phyloP scores from a whole-genome alignment of 1,140 invertebrate species.

The Cylas formicarius region DNA sequence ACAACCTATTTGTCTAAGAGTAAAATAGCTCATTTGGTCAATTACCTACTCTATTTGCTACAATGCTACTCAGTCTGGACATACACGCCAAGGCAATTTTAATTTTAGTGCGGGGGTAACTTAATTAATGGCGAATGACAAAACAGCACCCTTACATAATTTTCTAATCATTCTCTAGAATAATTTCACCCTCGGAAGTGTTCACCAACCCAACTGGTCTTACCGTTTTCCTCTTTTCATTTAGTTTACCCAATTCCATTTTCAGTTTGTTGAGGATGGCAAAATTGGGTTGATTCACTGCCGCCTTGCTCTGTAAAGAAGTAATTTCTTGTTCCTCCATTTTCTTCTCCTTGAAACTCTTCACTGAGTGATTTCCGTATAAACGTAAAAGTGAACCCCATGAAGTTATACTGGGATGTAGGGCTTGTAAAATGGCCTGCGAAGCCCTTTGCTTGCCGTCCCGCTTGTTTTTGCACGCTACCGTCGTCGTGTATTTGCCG shows the following conservation, averaged over 20 bases:
- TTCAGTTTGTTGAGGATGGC: constrained; percentile 87
- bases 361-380: constrained; percentile 88
- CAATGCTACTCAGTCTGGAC: too few species aligned
- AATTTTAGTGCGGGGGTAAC: too few species aligned
- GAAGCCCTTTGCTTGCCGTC: constrained; percentile 96
- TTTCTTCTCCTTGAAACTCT: constrained; percentile 91
- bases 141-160: too few species aligned
- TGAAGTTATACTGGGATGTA: constrained; percentile 89
- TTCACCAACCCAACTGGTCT: constrained; percentile 66
- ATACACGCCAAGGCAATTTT: too few species aligned
- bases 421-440: constrained; percentile 81
- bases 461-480: constrained; percentile 89
- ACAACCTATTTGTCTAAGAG: too few species aligned
- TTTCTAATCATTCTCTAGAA: too few species aligned
- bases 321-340: constrained; percentile 92
- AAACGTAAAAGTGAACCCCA: constrained; percentile 90
- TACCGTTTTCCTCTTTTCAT: constrained; percentile 56
- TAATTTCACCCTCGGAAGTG: constrained; percentile 13
- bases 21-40: too few species aligned
- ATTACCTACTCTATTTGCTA: too few species aligned
- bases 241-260: constrained; percentile 79
- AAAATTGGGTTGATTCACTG: constrained; percentile 86
- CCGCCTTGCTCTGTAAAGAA: constrained; percentile 80
- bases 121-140: too few species aligned
- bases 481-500: constrained; percentile 83